Evolutionary conservation across 2,888 invertebrate genomes (phyloP), one percentile per base, ranked within the genome.

Genomic region (Creontiades dilutus): DNA sequence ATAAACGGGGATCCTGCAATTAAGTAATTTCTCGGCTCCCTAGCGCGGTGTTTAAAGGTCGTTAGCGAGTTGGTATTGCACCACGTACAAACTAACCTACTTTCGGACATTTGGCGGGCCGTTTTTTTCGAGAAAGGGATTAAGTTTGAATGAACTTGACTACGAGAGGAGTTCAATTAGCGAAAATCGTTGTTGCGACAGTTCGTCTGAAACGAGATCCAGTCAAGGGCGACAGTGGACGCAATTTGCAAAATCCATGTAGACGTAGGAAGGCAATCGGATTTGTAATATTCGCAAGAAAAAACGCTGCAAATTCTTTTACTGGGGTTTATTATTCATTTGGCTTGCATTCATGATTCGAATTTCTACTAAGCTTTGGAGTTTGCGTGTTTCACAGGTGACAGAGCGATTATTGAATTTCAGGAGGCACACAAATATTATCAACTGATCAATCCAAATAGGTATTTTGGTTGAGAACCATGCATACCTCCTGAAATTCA

Each of bases 111-210:
- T 57, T 57, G n/a, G 57, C 57, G 16, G 7, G 27, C 23, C 9
- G 68, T 68, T 68, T 68, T n/a, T n/a, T 27, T 19, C 68, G 68
- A 23, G 23, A 61, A 19, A 61, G 61, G 61, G n/a, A 19, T 61
- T 9, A 19, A 19, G 61, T 19, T 52, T 52, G 16, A 61, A 19
- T 61, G 61, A 57, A 57, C 57, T 23, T 7, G 68, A 68, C 68
- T 68, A 13, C 68, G 11, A 27, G 27, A 7, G 11, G 3, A 19
- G 23, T 19, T 11, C 23, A 68, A 68, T 68, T 68, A 68, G 68
- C 68, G 68, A 68, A 68, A 68, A 68, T 68, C 68, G n/a, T 5
- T 23, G 68, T 68, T 68, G 68, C 68, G 23, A 68, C 68, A 68
- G 27, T 68, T 27, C 12, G 52, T 37, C 37, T 14, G 52, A 52